These are phyloP conservation scores for Aphelenchoides fujianensis DNA, from an alignment of 1,140 invertebrate species.

Conservation along the genomic window DNA sequence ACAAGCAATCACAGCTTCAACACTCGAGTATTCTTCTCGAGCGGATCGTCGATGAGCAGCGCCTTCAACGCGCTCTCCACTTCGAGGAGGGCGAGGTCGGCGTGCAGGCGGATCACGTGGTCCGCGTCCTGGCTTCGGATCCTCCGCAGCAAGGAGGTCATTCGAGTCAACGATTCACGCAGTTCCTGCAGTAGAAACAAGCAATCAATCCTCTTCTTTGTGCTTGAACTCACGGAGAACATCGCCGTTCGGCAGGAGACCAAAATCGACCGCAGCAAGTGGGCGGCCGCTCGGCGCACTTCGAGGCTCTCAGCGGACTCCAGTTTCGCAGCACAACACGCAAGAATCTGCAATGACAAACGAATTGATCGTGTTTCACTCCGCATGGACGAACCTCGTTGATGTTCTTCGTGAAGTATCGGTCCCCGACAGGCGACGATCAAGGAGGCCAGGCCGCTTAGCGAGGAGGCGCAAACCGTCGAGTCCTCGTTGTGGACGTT, in stretches of 20 bases:
- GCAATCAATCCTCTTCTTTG: too few relatives aligned
- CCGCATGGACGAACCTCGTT: constrained; percentile 41
- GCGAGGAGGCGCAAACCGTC: constrained; percentile 30
- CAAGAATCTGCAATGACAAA: constrained; percentile 39
- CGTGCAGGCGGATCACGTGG: constrained; percentile 48
- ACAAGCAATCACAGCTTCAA: neutral
- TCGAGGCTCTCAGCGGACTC: constrained; percentile 7
- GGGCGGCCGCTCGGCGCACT: constrained; percentile 39
- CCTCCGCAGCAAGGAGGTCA: constrained; percentile 31
- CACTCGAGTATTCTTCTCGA: constrained; percentile 21
- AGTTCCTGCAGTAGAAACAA: constrained; percentile 15
- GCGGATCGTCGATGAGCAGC: neutral
- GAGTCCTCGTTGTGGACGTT: constrained; percentile 31
- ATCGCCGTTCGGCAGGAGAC: constrained; percentile 23
- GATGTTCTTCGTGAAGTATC: constrained; percentile 33
- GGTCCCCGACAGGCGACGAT: constrained; percentile 44
- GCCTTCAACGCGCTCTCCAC: constrained; percentile 34
- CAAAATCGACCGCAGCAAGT: constrained; percentile 34
- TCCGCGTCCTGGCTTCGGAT: constrained; percentile 38
- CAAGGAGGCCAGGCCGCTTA: constrained; percentile 32
- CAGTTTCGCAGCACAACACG: constrained; percentile 31
- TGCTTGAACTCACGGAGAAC: constrained; percentile 2
- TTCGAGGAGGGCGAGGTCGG: constrained; percentile 46
- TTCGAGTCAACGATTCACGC: constrained; percentile 28
- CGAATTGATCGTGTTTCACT: constrained; percentile 5